These are phyloP conservation scores for Spongilla lacustris DNA, from an alignment of 37 sponge, comb jelly and placozoan species.

Conservation along the genomic window DNA sequence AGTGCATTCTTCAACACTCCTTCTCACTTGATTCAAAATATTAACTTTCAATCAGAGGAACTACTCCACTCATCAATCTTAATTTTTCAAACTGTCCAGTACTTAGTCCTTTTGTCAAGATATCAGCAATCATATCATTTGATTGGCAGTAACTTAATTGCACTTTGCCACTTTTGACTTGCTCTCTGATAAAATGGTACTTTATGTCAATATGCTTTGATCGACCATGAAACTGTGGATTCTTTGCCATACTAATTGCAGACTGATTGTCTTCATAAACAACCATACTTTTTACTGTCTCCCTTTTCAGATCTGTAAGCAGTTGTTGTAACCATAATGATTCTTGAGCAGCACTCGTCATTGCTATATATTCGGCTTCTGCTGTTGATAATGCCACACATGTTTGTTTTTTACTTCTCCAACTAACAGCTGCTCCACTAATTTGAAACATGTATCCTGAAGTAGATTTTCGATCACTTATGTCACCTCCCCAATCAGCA, in stretches of 20 bases:
- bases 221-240: slow-evolving; percentile 35
- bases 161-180: not conserved
- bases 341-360: slow-evolving; percentile 44
- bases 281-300: not conserved
- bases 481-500: slow-evolving; percentile 38
- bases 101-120: slow-evolving; percentile 33
- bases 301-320: slow-evolving; percentile 2
- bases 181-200: slow-evolving; percentile 36
- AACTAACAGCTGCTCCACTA: slow-evolving; percentile 37
- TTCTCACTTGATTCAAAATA: not conserved
- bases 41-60: not conserved
- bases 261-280: slow-evolving; percentile 52
- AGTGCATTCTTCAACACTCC: not conserved
- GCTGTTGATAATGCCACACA: slow-evolving; percentile 34
- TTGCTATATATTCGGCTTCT: slow-evolving; percentile 56
- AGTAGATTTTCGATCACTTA: slow-evolving; percentile 20
- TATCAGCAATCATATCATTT: slow-evolving; percentile 30
- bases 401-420: slow-evolving; percentile 36
- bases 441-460: slow-evolving; percentile 48
- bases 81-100: not conserved
- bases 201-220: slow-evolving; percentile 38
- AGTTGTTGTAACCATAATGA: slow-evolving; percentile 41
- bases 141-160: slow-evolving; percentile 22
- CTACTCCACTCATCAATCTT: not conserved
- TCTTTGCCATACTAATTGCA: slow-evolving; percentile 44